These are phyloP conservation scores for Dendroctonus ponderosae DNA, from an alignment of 1,140 invertebrate genomes.

Conservation along the genomic window DNA sequence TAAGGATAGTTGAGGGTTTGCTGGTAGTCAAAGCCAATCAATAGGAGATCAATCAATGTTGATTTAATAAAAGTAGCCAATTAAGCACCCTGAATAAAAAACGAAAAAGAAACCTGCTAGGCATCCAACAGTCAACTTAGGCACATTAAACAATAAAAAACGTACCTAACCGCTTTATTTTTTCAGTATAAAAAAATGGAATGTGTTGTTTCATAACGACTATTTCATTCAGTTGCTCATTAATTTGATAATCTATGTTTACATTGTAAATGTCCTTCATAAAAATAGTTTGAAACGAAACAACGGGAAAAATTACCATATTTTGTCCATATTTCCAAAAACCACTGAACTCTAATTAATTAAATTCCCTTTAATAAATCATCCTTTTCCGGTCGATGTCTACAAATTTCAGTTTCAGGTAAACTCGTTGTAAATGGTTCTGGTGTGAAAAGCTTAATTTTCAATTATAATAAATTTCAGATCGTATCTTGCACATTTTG, in stretches of 20 bases:
- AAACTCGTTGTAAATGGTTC: conserved; percentile 10
- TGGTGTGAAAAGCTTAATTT: conserved; percentile 27
- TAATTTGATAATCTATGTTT: conserved; percentile 4
- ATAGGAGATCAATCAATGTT: too few relatives aligned
- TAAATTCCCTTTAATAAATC: conserved; percentile 21
- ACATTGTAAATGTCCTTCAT: conserved; percentile 11
- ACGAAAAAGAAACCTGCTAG: too few relatives aligned
- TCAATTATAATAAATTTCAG: conserved; percentile 25
- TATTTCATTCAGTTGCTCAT: too few relatives aligned
- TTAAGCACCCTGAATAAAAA: too few relatives aligned
- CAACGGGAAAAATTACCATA: conserved; percentile 18
- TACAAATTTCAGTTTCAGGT: conserved; percentile 23
- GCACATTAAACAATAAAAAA: too few relatives aligned
- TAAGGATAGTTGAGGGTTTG: too few relatives aligned
- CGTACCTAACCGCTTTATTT: too few relatives aligned
- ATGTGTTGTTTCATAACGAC: too few relatives aligned
- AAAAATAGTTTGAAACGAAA: conserved; percentile 12
- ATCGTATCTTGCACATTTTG: conserved; percentile 15
- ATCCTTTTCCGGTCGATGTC: conserved; percentile 26
- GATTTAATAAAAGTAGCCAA: too few relatives aligned
- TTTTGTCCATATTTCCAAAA: conserved; percentile 20
- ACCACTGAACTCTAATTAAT: conserved; percentile 15
- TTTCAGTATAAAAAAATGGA: too few relatives aligned
- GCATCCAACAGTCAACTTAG: too few relatives aligned
- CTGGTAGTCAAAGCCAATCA: too few relatives aligned